Evolutionary conservation across 2,888 invertebrate genomes (phyloP).

Genomic region (Nebria brevicollis): DNA sequence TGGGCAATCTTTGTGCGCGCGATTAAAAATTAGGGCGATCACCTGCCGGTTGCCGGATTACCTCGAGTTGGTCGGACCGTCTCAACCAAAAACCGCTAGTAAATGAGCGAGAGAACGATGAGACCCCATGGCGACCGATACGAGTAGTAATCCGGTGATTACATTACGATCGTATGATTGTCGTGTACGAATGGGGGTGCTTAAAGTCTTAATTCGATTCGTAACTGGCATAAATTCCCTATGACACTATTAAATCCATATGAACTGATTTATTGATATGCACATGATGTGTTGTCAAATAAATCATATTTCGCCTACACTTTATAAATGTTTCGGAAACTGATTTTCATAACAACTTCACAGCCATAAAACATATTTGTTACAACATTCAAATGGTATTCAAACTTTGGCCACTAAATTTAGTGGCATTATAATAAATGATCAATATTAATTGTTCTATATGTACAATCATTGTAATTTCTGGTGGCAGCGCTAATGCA

Average conservation of each 20-base stretch:
- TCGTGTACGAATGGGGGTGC: constrained; percentile 39
- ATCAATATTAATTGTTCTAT: background rate
- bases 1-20: background rate
- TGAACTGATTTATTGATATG: constrained; percentile 46
- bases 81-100: background rate
- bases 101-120: background rate
- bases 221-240: constrained; percentile 43
- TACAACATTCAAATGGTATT: background rate
- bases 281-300: constrained; percentile 42
- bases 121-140: constrained; percentile 15
- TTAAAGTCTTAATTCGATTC: constrained; percentile 45
- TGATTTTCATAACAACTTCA: background rate
- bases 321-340: constrained; percentile 24
- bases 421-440: background rate
- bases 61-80: background rate
- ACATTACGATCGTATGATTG: constrained; percentile 45
- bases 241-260: constrained; percentile 45
- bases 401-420: background rate
- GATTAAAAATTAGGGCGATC: background rate
- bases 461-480: background rate
- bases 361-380: background rate
- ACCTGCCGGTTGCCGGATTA: background rate
- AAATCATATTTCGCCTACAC: constrained; percentile 39
- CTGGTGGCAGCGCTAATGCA: too few species aligned
- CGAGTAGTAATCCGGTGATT: constrained; percentile 40